phyloP scores from a whole-genome alignment of 2,113 vertebrate species.

The Micromys minutus region DNA sequence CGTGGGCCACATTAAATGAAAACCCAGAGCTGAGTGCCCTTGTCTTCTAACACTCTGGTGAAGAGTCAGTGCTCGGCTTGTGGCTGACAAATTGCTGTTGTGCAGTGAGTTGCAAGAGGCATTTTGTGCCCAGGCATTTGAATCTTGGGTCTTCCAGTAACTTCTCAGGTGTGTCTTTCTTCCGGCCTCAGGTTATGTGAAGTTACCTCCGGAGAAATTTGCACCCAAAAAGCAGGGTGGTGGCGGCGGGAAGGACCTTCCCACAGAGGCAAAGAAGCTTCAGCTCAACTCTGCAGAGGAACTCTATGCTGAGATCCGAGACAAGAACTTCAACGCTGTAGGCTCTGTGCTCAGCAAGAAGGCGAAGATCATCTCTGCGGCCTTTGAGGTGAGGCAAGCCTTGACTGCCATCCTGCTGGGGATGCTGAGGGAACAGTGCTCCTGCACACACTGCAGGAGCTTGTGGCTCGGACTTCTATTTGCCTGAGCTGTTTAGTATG shows the following conservation, averaged over 20 bases:
- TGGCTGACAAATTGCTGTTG: neutral
- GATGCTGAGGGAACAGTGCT: neutral
- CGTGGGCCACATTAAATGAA: neutral
- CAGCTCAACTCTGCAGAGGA: conserved; percentile 98
- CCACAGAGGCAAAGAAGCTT: conserved; percentile 96
- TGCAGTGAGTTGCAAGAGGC: neutral
- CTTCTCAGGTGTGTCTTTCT: rapidly evolving
- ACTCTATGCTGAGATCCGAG: conserved; percentile 96
- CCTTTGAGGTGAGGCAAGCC: conserved; percentile 91
- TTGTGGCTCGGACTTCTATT: neutral
- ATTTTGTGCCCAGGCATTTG: no score
- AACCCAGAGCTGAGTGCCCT: neutral
- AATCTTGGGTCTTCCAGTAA: neutral
- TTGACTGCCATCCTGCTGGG: neutral
- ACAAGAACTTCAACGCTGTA: conserved; percentile 99
- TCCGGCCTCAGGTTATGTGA: conserved; percentile 91
- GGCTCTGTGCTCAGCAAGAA: conserved; percentile 98
- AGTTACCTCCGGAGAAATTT: conserved; percentile 98
- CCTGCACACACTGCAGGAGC: neutral
- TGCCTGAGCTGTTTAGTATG: neutral
- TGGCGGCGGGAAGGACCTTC: conserved; percentile 93
- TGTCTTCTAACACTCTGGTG: neutral
- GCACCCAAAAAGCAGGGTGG: conserved; percentile 95
- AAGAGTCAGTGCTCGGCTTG: no score
- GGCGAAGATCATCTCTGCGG: conserved; percentile 98